A percentile compares a stretch with the other conserved stretches of the same genome.
Conservation (phyloP, 2,113 vertebrate genomes). For the Phasianus colchicus region DNA sequence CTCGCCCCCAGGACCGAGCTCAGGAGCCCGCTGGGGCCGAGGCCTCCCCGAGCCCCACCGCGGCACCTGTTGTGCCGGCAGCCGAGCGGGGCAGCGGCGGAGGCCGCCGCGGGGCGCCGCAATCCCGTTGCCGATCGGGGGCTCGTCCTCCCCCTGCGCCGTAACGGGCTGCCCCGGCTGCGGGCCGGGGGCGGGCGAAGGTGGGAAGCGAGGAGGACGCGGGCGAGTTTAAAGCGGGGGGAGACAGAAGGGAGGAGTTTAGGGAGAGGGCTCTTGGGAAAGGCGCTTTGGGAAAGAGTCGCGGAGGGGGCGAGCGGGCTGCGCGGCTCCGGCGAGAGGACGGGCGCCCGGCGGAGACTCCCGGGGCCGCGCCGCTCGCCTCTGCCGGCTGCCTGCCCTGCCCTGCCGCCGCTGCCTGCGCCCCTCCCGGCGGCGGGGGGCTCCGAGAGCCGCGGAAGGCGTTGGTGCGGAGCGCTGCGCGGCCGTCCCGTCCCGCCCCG, state of each 20-base stretch:
- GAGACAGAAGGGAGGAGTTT: neutral
- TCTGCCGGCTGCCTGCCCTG: constrained; percentile 58
- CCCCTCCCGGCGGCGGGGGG: neutral
- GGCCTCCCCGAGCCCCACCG: neutral
- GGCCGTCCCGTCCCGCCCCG: neutral
- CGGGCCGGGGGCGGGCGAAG: neutral
- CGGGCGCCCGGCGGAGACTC: neutral
- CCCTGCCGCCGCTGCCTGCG: neutral
- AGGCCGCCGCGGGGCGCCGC: neutral
- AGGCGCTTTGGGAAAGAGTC: neutral
- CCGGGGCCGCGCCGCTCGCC: neutral
- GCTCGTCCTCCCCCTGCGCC: neutral
- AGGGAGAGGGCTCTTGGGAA: neutral
- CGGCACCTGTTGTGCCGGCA: constrained; percentile 33
- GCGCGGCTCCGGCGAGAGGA: neutral
- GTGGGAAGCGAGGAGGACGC: neutral
- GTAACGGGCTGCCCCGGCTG: neutral
- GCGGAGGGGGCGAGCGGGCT: neutral
- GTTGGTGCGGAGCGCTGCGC: neutral
- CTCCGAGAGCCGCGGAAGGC: too few relatives aligned
- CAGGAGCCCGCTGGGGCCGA: neutral
- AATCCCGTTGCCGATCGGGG: neutral
- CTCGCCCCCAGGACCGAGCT: neutral
- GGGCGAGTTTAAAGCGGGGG: neutral
- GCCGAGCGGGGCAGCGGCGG: neutral